Conservation (phyloP, 2,888 invertebrate species). For the Mechanitis mazaeus region DNA sequence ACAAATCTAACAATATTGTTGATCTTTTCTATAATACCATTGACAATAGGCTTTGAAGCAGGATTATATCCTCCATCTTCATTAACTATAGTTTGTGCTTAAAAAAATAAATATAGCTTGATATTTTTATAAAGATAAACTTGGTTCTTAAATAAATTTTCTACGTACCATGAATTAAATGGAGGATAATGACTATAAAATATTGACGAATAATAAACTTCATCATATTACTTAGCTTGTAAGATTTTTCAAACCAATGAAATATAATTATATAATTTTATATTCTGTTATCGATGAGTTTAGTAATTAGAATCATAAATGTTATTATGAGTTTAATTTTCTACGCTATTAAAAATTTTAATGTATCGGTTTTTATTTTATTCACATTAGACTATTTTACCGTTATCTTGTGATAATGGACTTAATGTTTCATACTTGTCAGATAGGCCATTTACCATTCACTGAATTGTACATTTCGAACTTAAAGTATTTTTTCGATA, state of each 20-base stretch:
- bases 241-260: neutral
- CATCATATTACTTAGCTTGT: neutral
- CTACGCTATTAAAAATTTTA: too few relatives aligned
- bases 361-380: too few relatives aligned
- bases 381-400: too few relatives aligned
- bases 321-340: too few relatives aligned
- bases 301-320: too few relatives aligned
- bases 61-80: neutral
- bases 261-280: neutral
- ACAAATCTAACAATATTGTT: slow-evolving; percentile 23
- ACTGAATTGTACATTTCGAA: too few relatives aligned
- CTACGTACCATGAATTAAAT: neutral
- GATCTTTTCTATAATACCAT: slow-evolving; percentile 22
- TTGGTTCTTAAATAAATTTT: neutral
- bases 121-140: too few relatives aligned
- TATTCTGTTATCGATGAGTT: neutral
- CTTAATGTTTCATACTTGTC: too few relatives aligned
- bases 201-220: neutral
- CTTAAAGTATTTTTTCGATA: too few relatives aligned
- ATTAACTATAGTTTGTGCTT: neutral
- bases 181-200: neutral
- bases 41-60: slow-evolving; percentile 8
- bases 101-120: neutral
- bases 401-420: too few relatives aligned
- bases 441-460: too few relatives aligned